Evolutionary conservation across 2,113 vertebrate genomes (phyloP), one percentile per base, ranked within the genome.

Genomic region (Spea multiplicata): DNA sequence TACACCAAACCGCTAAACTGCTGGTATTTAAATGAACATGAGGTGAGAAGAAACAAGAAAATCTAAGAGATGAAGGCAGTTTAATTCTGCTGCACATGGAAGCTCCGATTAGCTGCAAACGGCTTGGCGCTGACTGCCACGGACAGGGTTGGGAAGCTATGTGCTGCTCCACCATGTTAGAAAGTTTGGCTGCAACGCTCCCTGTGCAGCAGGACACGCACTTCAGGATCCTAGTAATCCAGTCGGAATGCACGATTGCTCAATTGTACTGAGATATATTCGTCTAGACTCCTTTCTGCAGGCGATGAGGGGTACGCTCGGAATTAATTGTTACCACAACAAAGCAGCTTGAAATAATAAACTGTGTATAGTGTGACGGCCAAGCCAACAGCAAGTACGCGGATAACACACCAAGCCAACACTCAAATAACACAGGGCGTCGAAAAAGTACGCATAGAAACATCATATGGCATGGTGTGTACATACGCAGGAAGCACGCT

Each of bases 261-360:
- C 55, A 59, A 13, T 59, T 9, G 10, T 59, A 59, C 10, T 13
- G 8, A 9, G 14, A 13, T 59, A 13, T 4, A 13, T 59, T 59
- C 14, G 6, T 53, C 50, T 53, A 53, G 50, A 6, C 10, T 6
- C 50, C 10, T 53, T 53, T 53, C 6, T 4, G 55, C 5, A 4
- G 55, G 55, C 10, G 4, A 13, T 9, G 14, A 59, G 55, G 55
- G 9, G 14, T 59, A 59, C 65, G 70, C 69, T 79, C 44, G 30
- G 30, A 62, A 61, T 57, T 46, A 8, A 44, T 57, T 50, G 72
- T 73, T 74, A 74, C 50, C 71, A 67, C 68, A 74, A 73, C 71
- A 80, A 68, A 74, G 65, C 62, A 68, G 78, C 47, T 47, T 80
- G 45, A 74, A 74, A 74, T 68, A 74, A 74, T 74, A 80, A 66